Conservation (phyloP, 1,140 invertebrate genomes). For the Drosophila subpulchrella region DNA sequence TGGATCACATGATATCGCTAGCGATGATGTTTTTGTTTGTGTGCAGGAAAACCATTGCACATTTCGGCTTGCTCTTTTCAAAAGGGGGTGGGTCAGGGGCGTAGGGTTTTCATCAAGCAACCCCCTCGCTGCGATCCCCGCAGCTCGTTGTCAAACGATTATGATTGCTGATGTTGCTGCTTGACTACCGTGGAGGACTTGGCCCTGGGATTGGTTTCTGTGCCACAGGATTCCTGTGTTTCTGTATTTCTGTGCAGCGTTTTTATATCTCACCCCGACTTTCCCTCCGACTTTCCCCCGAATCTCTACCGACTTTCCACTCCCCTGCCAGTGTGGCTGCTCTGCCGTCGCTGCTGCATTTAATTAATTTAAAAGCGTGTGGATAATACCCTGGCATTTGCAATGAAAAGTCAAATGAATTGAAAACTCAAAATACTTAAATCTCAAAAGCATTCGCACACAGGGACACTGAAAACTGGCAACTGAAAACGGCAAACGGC, state of each 20-base stretch:
- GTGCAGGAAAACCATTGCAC: constrained; percentile 24
- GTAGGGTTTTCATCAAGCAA: constrained; percentile 43
- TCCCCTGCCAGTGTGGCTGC: not conserved
- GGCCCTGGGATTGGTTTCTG: constrained; percentile 16
- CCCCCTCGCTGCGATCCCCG: constrained; percentile 48
- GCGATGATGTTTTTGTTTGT: not conserved
- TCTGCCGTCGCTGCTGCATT: constrained; percentile 55
- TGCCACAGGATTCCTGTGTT: not conserved
- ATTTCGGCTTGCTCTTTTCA: constrained; percentile 33
- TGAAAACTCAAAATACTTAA: constrained; percentile 78
- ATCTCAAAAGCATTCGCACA: constrained; percentile 55
- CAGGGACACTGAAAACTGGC: constrained; percentile 25
- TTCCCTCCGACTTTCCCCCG: not conserved
- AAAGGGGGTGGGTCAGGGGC: constrained; percentile 16
- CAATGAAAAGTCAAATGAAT: constrained; percentile 82
- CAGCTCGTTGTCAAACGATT: constrained; percentile 46
- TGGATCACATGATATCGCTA: not conserved
- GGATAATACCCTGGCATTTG: constrained; percentile 79
- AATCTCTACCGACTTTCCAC: not conserved
- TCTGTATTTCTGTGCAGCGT: constrained; percentile 15
- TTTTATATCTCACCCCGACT: constrained; percentile 13
- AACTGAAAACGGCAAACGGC: constrained; percentile 25
- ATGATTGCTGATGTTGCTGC: constrained; percentile 44
- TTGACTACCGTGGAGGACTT: constrained; percentile 55
- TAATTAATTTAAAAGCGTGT: constrained; percentile 83